A percentile compares a stretch with the other conserved stretches of the same genome.
These are phyloP conservation scores for Narcine bancroftii DNA, from an alignment of 2,113 vertebrate species.

Conservation along the genomic window DNA sequence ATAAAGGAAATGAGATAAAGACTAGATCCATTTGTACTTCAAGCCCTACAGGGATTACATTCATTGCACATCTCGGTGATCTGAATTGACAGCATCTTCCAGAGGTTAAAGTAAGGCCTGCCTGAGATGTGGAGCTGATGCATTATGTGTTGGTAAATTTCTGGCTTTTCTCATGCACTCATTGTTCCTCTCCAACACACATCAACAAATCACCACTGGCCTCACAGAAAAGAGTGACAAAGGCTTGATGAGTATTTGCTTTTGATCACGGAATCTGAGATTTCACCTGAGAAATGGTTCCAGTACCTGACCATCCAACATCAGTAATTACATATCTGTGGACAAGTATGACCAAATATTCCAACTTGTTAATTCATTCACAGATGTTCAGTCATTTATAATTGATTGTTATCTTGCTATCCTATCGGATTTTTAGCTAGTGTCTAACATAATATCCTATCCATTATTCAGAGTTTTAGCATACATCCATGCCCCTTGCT, in stretches of 20 bases:
- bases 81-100: background rate
- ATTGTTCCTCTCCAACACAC: background rate
- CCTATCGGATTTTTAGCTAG: background rate
- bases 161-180: background rate
- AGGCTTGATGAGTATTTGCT: background rate
- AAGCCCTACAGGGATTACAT: background rate
- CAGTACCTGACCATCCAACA: background rate
- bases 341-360: background rate
- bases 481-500: no score
- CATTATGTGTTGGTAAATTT: background rate
- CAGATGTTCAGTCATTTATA: background rate
- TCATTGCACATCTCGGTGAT: background rate
- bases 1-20: background rate
- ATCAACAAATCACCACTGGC: background rate
- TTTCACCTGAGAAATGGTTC: background rate
- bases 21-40: background rate
- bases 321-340: background rate
- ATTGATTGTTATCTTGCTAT: background rate
- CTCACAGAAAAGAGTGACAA: background rate
- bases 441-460: background rate
- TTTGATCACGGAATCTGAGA: background rate
- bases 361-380: background rate
- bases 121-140: background rate
- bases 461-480: background rate
- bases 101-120: background rate